Conservation (phyloP, 2,113 vertebrate genomes). For the Marmota monax region DNA sequence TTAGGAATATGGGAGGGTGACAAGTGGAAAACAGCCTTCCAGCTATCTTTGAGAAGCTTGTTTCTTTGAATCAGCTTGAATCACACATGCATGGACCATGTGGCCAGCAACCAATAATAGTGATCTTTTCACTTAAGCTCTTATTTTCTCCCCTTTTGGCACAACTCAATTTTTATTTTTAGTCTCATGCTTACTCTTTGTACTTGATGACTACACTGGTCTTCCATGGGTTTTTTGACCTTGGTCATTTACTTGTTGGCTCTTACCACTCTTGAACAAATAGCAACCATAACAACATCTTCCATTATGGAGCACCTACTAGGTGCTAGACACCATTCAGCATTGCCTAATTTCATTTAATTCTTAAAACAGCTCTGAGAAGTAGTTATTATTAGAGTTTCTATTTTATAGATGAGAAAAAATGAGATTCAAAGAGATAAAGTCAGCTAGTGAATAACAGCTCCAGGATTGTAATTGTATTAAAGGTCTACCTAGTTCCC, state of each 20-base stretch:
- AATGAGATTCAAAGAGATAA: neutral
- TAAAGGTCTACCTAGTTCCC: neutral
- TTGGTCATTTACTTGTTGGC: neutral
- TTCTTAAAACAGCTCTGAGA: conserved; percentile 29
- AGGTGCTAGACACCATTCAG: neutral
- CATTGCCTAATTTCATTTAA: conserved; percentile 15
- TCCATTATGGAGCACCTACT: neutral
- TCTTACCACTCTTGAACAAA: conserved; percentile 12
- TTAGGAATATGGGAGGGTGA: conserved; percentile 38
- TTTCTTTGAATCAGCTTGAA: conserved; percentile 24
- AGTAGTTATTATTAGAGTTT: conserved; percentile 20
- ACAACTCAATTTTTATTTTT: neutral
- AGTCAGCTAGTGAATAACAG: neutral
- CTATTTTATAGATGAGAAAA: conserved; percentile 24
- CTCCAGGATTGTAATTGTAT: neutral
- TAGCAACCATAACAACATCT: neutral
- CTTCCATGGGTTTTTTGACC: neutral
- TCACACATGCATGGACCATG: neutral
- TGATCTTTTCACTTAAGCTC: neutral
- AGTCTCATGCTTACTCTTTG: conserved; percentile 27
- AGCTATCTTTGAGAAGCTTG: conserved; percentile 24
- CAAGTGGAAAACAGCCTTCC: conserved; percentile 39
- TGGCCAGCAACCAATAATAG: neutral
- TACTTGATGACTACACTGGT: neutral
- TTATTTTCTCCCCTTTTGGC: neutral